phyloP scores from a whole-genome alignment of 2,888 invertebrate genomes.

The Drosophila acutilabella region DNA sequence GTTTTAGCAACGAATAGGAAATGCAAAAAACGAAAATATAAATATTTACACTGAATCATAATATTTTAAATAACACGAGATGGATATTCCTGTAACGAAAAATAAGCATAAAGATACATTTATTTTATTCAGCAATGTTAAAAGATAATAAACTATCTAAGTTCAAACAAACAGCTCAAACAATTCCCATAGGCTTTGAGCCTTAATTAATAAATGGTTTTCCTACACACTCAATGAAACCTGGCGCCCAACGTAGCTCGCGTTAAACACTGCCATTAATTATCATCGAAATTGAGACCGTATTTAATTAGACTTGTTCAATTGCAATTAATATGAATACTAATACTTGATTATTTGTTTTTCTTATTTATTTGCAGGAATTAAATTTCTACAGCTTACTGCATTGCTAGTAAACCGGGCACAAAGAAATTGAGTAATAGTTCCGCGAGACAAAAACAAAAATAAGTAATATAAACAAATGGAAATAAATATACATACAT shows the following conservation, averaged over 20 bases:
- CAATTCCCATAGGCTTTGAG: conserved; percentile 5
- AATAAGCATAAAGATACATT: too few species aligned
- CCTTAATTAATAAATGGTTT: conserved; percentile 17
- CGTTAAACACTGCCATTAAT: conserved; percentile 20
- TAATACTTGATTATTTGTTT: conserved; percentile 9
- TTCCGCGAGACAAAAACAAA: conserved; percentile 49
- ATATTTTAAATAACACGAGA: too few species aligned
- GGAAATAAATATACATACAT: conserved; percentile 13
- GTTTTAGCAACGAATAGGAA: not conserved
- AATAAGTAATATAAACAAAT: conserved; percentile 31
- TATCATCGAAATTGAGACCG: conserved; percentile 5
- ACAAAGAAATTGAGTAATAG: conserved; percentile 55
- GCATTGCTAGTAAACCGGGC: conserved; percentile 62
- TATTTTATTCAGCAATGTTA: too few species aligned
- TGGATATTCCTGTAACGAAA: too few species aligned
- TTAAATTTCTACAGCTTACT: conserved; percentile 73
- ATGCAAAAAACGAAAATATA: too few species aligned
- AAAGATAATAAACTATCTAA: too few species aligned
- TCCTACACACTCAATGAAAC: not conserved
- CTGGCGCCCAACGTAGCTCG: conserved; percentile 2
- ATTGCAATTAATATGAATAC: not conserved
- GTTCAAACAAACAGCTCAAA: not conserved
- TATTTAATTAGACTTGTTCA: conserved; percentile 6
- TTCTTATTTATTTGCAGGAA: conserved; percentile 54
- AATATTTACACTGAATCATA: too few species aligned